Conservation (phyloP, 2,888 invertebrate genomes). For the Agrotis clavis region DNA sequence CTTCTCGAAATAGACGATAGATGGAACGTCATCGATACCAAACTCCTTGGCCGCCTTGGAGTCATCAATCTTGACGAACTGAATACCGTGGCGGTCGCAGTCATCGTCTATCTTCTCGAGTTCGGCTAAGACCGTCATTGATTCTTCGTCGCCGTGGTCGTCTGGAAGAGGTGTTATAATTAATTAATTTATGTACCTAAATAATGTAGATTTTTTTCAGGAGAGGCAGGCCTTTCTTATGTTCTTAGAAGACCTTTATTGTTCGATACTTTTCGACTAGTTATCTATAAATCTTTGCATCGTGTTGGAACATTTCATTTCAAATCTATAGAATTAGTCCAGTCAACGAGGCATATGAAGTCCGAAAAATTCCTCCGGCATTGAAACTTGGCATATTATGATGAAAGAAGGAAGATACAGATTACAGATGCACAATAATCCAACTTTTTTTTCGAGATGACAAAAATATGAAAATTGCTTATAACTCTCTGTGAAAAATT, state of each 20-base stretch:
- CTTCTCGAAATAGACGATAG: conserved; percentile 98
- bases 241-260: not conserved
- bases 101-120: conserved; percentile 98
- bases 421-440: too few relatives aligned
- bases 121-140: conserved; percentile 96
- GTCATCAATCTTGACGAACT: conserved; percentile 98
- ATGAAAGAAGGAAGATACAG: too few relatives aligned
- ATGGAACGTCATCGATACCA: conserved; percentile 96
- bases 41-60: conserved; percentile 95
- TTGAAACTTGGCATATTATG: too few relatives aligned
- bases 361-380: too few relatives aligned
- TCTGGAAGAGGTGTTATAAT: conserved; percentile 89
- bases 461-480: too few relatives aligned
- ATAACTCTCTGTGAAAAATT: too few relatives aligned
- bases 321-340: not conserved
- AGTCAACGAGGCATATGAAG: too few relatives aligned
- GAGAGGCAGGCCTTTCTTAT: not conserved
- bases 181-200: too few relatives aligned
- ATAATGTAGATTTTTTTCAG: not conserved
- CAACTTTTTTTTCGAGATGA: too few relatives aligned
- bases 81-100: conserved; percentile 97
- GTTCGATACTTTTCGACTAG: too few relatives aligned
- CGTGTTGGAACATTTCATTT: too few relatives aligned
- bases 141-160: conserved; percentile 97
- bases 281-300: too few relatives aligned